These are phyloP conservation scores for Dynastes grantii DNA, from an alignment of 2,888 invertebrate genomes.

Conservation along the genomic window DNA sequence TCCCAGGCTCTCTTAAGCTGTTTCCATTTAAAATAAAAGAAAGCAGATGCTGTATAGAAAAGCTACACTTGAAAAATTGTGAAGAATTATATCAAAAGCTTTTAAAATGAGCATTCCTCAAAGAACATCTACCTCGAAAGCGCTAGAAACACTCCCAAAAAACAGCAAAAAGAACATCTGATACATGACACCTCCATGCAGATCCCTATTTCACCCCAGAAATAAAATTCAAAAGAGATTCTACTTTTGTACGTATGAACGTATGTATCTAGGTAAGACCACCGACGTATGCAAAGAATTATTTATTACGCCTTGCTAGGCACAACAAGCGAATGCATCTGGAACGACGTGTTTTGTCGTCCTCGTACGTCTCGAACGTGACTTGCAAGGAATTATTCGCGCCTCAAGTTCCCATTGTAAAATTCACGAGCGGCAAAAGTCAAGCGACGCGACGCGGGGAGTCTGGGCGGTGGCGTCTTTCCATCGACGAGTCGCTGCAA, in stretches of 20 bases:
- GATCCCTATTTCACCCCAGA: not conserved
- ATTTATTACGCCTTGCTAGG: slow-evolving; percentile 2
- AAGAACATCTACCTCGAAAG: too few relatives aligned
- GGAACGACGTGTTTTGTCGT: not conserved
- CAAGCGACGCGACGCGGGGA: not conserved
- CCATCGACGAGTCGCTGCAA: not conserved
- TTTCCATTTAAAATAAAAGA: too few relatives aligned
- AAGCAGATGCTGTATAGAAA: too few relatives aligned
- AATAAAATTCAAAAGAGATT: not conserved
- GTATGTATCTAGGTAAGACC: not conserved
- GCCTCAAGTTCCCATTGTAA: not conserved
- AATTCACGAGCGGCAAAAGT: slow-evolving; percentile 13
- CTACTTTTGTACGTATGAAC: not conserved
- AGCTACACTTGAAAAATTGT: too few relatives aligned
- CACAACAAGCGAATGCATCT: not conserved
- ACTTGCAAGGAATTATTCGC: not conserved
- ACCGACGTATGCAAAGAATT: slow-evolving; percentile 1
- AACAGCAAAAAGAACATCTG: too few relatives aligned
- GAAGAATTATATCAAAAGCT: too few relatives aligned
- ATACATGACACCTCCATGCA: too few relatives aligned
- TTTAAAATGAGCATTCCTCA: too few relatives aligned
- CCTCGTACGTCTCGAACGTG: not conserved
- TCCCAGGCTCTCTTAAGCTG: too few relatives aligned
- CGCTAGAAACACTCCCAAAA: too few relatives aligned
- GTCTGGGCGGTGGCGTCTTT: not conserved